A percentile compares a stretch with the other conserved stretches of the same genome.
phyloP scores from a whole-genome alignment of 2,888 invertebrate genomes.

The Lochmaea capreae region DNA sequence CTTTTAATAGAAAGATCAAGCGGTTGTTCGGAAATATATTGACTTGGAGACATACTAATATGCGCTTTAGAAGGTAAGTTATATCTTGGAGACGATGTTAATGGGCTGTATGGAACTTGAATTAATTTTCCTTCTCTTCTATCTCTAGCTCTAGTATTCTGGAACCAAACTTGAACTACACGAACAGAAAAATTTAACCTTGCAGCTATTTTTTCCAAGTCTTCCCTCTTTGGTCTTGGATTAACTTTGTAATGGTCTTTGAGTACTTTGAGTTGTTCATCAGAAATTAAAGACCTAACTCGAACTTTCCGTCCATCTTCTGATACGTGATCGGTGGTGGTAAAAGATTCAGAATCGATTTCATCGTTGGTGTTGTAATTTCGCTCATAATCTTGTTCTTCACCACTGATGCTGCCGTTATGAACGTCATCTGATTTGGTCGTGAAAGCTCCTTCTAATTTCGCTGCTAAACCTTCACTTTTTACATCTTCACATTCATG shows the following conservation, averaged over 20 bases:
- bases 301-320: slow-evolving; percentile 82
- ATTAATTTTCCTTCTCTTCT: slow-evolving; percentile 75
- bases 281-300: slow-evolving; percentile 93
- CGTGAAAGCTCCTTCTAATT: slow-evolving; percentile 76
- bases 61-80: slow-evolving; percentile 31
- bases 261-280: slow-evolving; percentile 90
- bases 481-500: slow-evolving; percentile 78
- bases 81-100: slow-evolving; percentile 53
- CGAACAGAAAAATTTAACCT: slow-evolving; percentile 79
- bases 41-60: slow-evolving; percentile 40
- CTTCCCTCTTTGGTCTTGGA: slow-evolving; percentile 93
- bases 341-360: slow-evolving; percentile 68
- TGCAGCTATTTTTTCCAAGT: slow-evolving; percentile 89
- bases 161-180: slow-evolving; percentile 96
- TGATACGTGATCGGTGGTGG: slow-evolving; percentile 64
- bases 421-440: slow-evolving; percentile 68
- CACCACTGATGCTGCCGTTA: slow-evolving; percentile 62
- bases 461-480: slow-evolving; percentile 82
- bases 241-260: slow-evolving; percentile 91
- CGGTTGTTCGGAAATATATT: slow-evolving; percentile 77
- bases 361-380: slow-evolving; percentile 68
- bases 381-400: slow-evolving; percentile 66
- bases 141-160: slow-evolving; percentile 92
- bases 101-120: slow-evolving; percentile 65
- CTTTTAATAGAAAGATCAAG: slow-evolving; percentile 91